These are phyloP conservation scores for Zelleria hepariella DNA, from an alignment of 2,888 invertebrate species.

Conservation along the genomic window DNA sequence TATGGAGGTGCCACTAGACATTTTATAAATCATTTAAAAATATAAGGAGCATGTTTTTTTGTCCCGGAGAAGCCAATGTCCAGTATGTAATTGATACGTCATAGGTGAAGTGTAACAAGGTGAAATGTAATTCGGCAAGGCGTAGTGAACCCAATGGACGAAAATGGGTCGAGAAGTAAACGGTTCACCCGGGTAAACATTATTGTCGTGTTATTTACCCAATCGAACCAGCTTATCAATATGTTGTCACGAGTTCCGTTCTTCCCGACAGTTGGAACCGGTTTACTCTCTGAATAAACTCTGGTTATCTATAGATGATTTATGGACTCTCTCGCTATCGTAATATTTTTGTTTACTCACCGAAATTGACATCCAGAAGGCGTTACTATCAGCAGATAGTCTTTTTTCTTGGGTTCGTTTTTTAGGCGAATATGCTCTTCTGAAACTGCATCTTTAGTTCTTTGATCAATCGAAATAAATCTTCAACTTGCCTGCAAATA, in stretches of 20 bases:
- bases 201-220: not conserved
- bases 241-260: not conserved
- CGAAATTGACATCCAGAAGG: not conserved
- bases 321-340: not conserved
- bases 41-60: too few relatives aligned
- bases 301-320: not conserved
- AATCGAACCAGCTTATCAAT: not conserved
- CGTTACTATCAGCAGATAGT: not conserved
- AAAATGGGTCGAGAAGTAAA: too few relatives aligned
- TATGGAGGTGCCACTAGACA: too few relatives aligned
- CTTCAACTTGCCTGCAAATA: too few relatives aligned
- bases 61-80: too few relatives aligned
- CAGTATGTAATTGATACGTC: too few relatives aligned
- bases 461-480: too few relatives aligned
- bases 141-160: too few relatives aligned
- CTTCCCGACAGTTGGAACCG: not conserved
- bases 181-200: too few relatives aligned
- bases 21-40: too few relatives aligned
- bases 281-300: not conserved
- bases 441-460: not conserved
- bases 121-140: too few relatives aligned
- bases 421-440: not conserved
- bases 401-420: not conserved
- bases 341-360: not conserved
- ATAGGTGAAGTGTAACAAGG: too few relatives aligned